Conservation (phyloP, 2,888 invertebrate species). For the Pammene aurita region DNA sequence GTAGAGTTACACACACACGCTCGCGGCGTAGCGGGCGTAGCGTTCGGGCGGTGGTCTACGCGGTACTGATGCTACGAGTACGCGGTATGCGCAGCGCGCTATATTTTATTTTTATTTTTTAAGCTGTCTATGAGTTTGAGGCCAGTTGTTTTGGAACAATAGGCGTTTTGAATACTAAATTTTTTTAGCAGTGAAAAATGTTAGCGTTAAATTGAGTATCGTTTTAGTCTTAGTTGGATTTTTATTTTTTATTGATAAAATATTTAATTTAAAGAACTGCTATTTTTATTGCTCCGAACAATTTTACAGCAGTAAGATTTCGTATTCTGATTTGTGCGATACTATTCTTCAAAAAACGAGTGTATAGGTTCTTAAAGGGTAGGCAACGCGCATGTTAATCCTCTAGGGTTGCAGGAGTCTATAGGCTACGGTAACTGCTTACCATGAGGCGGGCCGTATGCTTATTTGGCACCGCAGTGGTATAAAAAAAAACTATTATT, state of each 20-base stretch:
- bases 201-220: background rate
- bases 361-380: no score
- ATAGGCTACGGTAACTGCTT: no score
- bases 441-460: no score
- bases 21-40: slow-evolving; percentile 52
- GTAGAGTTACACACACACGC: slow-evolving; percentile 45
- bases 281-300: background rate
- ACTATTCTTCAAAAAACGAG: no score
- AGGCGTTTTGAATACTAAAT: background rate
- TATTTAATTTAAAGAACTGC: background rate
- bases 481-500: no score
- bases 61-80: slow-evolving; percentile 54
- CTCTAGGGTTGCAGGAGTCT: no score
- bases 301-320: background rate
- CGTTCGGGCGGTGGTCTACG: slow-evolving; percentile 57
- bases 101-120: slow-evolving; percentile 19
- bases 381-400: no score
- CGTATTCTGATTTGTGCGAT: no score
- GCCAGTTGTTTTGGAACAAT: slow-evolving; percentile 8
- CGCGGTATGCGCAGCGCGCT: slow-evolving; percentile 34
- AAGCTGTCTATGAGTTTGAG: background rate
- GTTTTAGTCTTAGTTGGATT: background rate
- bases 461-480: no score
- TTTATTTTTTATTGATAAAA: background rate
- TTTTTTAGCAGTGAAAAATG: background rate